These are phyloP conservation scores for Tenthredo distinguenda DNA, from an alignment of 2,888 invertebrate genomes.

Conservation along the genomic window DNA sequence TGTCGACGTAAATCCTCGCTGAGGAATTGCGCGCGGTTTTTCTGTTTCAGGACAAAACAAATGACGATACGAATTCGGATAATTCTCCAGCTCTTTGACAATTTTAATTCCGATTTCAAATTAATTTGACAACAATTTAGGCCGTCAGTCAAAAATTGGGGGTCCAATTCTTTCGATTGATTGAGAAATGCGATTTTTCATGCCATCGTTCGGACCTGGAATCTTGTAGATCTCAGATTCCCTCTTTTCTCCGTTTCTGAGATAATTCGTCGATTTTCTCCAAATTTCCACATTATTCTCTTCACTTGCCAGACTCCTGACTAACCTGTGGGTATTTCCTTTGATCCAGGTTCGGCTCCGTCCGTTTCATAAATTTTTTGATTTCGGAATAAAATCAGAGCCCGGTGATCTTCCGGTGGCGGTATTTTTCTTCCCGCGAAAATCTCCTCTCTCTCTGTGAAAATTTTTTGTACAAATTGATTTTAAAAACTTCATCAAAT, in stretches of 20 bases:
- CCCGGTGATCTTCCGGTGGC: too few relatives aligned
- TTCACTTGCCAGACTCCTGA: neutral
- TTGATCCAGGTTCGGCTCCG: neutral
- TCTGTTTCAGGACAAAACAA: neutral
- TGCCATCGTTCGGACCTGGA: neutral
- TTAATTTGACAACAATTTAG: neutral
- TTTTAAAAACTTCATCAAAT: neutral
- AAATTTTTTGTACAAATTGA: neutral
- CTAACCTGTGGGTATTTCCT: neutral
- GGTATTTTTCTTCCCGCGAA: neutral
- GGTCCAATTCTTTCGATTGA: neutral
- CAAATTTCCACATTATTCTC: constrained; percentile 1
- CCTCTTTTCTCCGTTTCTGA: neutral
- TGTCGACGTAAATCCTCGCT: constrained; percentile 7
- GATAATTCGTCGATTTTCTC: neutral
- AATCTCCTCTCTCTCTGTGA: neutral
- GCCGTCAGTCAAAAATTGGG: neutral
- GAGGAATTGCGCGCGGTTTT: neutral
- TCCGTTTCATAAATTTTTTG: neutral
- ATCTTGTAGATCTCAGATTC: neutral
- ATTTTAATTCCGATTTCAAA: neutral
- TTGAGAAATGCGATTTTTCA: neutral
- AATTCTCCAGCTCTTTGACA: too few relatives aligned
- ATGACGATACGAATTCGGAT: neutral
- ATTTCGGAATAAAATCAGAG: neutral